Evolutionary conservation across 2,888 invertebrate species (phyloP).

Genomic region (Sturmia bella): DNA sequence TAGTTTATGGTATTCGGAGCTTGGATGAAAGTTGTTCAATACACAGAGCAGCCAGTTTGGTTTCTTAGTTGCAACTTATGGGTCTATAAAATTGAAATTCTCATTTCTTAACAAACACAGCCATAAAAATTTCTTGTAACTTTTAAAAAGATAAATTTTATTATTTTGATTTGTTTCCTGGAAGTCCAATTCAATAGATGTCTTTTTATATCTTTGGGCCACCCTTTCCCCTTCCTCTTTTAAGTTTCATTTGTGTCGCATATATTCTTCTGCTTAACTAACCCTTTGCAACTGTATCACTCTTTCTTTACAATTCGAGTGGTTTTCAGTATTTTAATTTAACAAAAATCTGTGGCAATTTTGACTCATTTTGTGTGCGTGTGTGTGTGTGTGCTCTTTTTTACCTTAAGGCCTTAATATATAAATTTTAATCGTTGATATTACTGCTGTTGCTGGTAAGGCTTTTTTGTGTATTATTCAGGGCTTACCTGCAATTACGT

Average conservation of each 20-base stretch:
- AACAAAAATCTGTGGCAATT: constrained; percentile 15
- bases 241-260: not conserved
- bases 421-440: constrained; percentile 24
- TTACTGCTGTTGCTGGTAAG: constrained; percentile 7
- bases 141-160: too few relatives aligned
- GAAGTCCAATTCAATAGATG: too few relatives aligned
- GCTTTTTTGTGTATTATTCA: not conserved
- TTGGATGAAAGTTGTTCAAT: too few relatives aligned
- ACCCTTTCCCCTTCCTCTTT: too few relatives aligned
- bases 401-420: constrained; percentile 33
- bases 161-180: too few relatives aligned
- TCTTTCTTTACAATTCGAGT: not conserved
- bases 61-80: too few relatives aligned
- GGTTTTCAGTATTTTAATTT: not conserved
- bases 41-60: too few relatives aligned
- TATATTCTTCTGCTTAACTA: not conserved
- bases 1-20: too few relatives aligned
- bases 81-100: too few relatives aligned
- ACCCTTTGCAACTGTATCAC: not conserved
- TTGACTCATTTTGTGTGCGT: not conserved
- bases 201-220: too few relatives aligned
- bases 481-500: constrained; percentile 83
- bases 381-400: not conserved
- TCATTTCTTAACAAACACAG: too few relatives aligned
- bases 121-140: too few relatives aligned